Conservation (phyloP, 2,113 vertebrate species). For the Forbesichthys agassizii region DNA sequence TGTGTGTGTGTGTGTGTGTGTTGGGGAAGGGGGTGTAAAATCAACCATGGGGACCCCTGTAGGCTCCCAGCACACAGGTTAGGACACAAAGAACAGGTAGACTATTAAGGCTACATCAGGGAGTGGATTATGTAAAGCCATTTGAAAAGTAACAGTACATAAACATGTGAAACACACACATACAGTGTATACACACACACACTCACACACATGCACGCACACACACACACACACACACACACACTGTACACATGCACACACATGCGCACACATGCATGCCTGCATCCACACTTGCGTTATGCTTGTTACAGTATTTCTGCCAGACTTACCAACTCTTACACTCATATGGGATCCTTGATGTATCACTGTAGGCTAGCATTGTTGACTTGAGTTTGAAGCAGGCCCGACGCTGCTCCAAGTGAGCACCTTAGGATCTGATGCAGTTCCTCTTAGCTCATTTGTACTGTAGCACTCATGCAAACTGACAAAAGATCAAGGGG, state of each 20-base stretch:
- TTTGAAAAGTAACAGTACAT: background rate
- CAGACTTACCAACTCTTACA: no score
- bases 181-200: slow-evolving; percentile 32
- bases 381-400: no score
- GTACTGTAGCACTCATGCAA: no score
- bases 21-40: no score
- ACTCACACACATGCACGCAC: background rate
- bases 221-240: slow-evolving; percentile 27
- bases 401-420: no score
- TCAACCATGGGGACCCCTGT: slow-evolving; percentile 45
- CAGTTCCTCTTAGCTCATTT: no score
- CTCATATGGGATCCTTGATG: no score
- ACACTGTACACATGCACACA: slow-evolving; percentile 2
- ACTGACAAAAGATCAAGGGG: no score
- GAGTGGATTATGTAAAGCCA: slow-evolving; percentile 20
- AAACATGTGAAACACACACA: slow-evolving; percentile 1
- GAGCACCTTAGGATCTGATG: no score
- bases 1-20: no score
- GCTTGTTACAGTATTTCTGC: no score
- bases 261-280: slow-evolving; percentile 21
- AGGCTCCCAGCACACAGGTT: slow-evolving; percentile 71
- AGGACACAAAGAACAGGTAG: slow-evolving; percentile 22
- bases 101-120: slow-evolving; percentile 26
- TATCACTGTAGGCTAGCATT: no score
- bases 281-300: background rate